phyloP scores from a whole-genome alignment of 23 tunicate genomes.

The Halocynthia aurantium region DNA sequence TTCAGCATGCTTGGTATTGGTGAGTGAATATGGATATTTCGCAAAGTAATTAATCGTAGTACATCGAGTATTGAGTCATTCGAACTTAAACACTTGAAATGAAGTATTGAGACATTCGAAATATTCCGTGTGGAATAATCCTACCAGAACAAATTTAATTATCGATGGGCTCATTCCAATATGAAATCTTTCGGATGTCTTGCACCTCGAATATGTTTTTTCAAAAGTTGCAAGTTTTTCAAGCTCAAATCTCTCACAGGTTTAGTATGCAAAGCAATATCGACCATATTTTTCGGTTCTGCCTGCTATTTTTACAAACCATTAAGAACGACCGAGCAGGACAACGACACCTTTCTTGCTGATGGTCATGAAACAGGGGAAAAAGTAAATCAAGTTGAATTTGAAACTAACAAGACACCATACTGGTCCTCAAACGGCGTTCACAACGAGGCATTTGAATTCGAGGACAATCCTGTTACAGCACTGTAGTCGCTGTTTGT shows the following conservation, averaged over 20 bases:
- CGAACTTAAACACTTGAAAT: too few species aligned
- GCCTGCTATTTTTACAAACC: constrained; percentile 68
- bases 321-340: not conserved
- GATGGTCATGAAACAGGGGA: constrained; percentile 9
- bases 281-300: constrained; percentile 23
- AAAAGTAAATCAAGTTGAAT: not conserved
- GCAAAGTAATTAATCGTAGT: not conserved
- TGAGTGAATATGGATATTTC: constrained; percentile 5
- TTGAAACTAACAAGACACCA: not conserved
- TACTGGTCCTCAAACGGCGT: not conserved
- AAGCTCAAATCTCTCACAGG: constrained; percentile 13
- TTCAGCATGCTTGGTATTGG: constrained; percentile 38
- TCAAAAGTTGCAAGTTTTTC: not conserved
- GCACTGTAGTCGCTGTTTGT: not conserved
- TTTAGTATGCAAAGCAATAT: constrained; percentile 30
- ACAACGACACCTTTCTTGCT: not conserved
- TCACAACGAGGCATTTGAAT: constrained; percentile 7
- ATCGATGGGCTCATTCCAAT: too few species aligned
- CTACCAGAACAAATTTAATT: too few species aligned
- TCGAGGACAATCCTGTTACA: not conserved
- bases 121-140: too few species aligned
- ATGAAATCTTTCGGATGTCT: too few species aligned
- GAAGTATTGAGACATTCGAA: too few species aligned
- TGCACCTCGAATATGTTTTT: not conserved
- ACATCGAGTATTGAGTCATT: too few species aligned